These are phyloP conservation scores for Orthonevra nobilis DNA, from an alignment of 2,888 invertebrate species.

Conservation along the genomic window DNA sequence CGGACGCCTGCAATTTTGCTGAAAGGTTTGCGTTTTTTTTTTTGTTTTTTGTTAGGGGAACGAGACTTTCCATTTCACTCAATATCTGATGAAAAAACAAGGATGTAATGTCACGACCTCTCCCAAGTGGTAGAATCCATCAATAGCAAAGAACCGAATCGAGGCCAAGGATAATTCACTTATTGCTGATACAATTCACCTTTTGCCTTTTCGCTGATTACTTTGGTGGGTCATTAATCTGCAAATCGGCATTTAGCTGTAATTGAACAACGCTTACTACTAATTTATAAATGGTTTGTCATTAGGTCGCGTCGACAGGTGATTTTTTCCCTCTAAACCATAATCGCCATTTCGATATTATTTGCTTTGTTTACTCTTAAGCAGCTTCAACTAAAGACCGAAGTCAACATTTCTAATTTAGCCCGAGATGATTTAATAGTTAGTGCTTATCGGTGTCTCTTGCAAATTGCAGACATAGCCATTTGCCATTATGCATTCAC, in stretches of 20 bases:
- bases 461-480: slow-evolving; percentile 50
- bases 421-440: slow-evolving; percentile 35
- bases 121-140: slow-evolving; percentile 16
- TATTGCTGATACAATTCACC: slow-evolving; percentile 41
- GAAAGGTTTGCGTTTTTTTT: too few species aligned
- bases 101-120: slow-evolving; percentile 21
- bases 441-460: slow-evolving; percentile 46
- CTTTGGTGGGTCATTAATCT: slow-evolving; percentile 65
- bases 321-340: slow-evolving; percentile 48
- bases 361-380: slow-evolving; percentile 55
- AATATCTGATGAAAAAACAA: not conserved
- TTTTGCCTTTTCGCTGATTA: slow-evolving; percentile 50
- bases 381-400: slow-evolving; percentile 35
- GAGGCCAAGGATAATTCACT: slow-evolving; percentile 57
- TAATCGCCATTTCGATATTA: slow-evolving; percentile 34
- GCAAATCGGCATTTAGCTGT: slow-evolving; percentile 60
- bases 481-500: slow-evolving; percentile 51
- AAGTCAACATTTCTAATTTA: slow-evolving; percentile 50
- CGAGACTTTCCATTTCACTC: not conserved
- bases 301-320: slow-evolving; percentile 34
- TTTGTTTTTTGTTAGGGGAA: not conserved
- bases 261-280: slow-evolving; percentile 57
- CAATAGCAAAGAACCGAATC: slow-evolving; percentile 34
- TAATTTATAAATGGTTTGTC: slow-evolving; percentile 63
- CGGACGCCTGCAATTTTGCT: too few species aligned